These are phyloP conservation scores for Argyrosomus japonicus DNA, from an alignment of 2,113 vertebrate species.

Conservation along the genomic window DNA sequence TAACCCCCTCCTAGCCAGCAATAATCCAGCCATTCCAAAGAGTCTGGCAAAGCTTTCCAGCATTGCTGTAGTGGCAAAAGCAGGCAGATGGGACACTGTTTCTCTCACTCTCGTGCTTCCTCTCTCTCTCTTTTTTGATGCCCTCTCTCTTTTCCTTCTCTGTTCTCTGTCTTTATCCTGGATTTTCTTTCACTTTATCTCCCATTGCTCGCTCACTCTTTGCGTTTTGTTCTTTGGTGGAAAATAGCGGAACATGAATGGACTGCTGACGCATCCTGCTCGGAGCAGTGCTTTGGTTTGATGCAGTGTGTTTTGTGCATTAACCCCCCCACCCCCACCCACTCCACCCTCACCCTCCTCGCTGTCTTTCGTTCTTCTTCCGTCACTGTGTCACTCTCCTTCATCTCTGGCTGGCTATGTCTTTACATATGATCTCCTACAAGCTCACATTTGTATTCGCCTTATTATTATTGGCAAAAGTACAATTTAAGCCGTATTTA, in stretches of 20 bases:
- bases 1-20: slow-evolving; percentile 72
- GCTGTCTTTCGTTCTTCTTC: slow-evolving; percentile 50
- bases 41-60: slow-evolving; percentile 51
- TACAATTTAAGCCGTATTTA: not conserved
- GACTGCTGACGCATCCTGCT: slow-evolving; percentile 91
- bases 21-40: slow-evolving; percentile 54
- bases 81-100: slow-evolving; percentile 49
- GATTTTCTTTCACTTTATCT: slow-evolving; percentile 34
- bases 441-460: not conserved
- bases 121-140: slow-evolving; percentile 10
- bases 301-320: slow-evolving; percentile 88
- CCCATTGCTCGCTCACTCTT: slow-evolving; percentile 24
- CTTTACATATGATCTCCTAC: not conserved
- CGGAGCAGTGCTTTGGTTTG: slow-evolving; percentile 87
- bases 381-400: slow-evolving; percentile 51
- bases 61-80: slow-evolving; percentile 52
- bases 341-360: slow-evolving; percentile 60
- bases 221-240: slow-evolving; percentile 83
- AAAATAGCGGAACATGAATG: slow-evolving; percentile 86
- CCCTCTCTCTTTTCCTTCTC: not conserved
- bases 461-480: not conserved
- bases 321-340: slow-evolving; percentile 78
- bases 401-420: slow-evolving; percentile 14
- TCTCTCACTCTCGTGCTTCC: slow-evolving; percentile 21
- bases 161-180: slow-evolving; percentile 8